Base-by-base conservation (phyloP, 2,113 vertebrate genomes). In the Indicator maculatus region DNA sequence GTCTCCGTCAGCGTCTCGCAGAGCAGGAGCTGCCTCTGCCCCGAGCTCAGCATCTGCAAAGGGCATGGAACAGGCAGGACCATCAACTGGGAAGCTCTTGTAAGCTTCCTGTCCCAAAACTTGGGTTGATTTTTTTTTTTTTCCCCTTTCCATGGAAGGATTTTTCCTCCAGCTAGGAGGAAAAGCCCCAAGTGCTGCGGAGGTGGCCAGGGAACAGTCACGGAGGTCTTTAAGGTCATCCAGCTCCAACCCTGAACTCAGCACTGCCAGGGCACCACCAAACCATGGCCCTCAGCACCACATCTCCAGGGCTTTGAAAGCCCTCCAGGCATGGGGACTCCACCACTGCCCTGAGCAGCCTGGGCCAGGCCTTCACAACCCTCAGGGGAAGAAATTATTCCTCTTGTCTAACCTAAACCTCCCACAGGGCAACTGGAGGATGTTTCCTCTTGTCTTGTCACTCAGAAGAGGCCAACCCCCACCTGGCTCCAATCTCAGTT, bases 1-100 rank as follows among this genome's bases (percentile, higher is more conserved):
- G 98, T 98, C 97, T 99, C 99, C 0, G 98, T 99, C 89, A 99
- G 96, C 1, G 98, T 98, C 97, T 99, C 99, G 2, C 98, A 98
- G 31, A 99, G 97, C 55, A 99, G 97, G 66, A 99, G 97, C 95
- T 99, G 98, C 80, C 98, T 97, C 98, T 99, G 98, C 86, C 99
- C 98, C 0, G 98, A 98, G 92, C 97, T 98, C 97, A 99, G 94
- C 85, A 98, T 96, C 99, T 99, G 96, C 8, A 16, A n/a, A 84
- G 70, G 64, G 74, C 63, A 50, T 60, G 50, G 17, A 60, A 30
- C 8, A 30, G 19, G 61, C 0, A 1, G 30, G 2, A 5, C 7
- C 19, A 2, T 95, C 56, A 86, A 45, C 31, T 5, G 8, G 1
- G 10, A 38, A n/a, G 24, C 28, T 81, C 58, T 16, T n/a, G 17